Evolutionary conservation across 2,113 vertebrate genomes (phyloP), one percentile per base, ranked within the genome.

Genomic region (Ochotona curzoniae): DNA sequence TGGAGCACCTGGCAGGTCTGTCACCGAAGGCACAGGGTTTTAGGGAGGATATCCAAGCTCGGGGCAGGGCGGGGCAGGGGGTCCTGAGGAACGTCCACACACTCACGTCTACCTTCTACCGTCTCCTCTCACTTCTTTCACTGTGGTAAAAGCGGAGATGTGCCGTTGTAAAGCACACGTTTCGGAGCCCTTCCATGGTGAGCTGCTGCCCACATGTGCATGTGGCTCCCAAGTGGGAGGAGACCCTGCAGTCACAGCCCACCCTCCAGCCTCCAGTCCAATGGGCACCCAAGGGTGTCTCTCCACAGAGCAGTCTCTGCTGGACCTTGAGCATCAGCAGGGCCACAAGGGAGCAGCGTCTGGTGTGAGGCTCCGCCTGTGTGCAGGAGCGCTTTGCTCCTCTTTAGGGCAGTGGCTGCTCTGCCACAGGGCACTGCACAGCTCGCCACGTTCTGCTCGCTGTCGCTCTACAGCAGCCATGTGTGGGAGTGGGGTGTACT

Each of bases 301-400:
- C 66, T n/a, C 18, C 32, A 4, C 1, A 11, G 17, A 38, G 7
- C 4, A 5, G 28, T 28, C 71, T 26, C 4, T 14, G 30, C 51
- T 28, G 47, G 66, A 63, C 73, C 5, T 32, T 54, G 61, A 23
- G 1, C 0, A 5, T 15, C 8, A 3, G n/a, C 0, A 12, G 60
- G 4, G 21, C n/a, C 63, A 0, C 0, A 0, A 2, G 4, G 0
- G 8, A 0, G 35, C 7, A 38, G 12, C 88, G 69, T 70, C 54
- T 57, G 54, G 54, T 49, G 3, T 18, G n/a, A 20, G 49, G 18
- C 71, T 35, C 54, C 12, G 15, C 61, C 5, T 2, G 2, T 20
- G 38, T 4, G 12, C 0, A 54, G 25, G 47, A 4, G 5, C 1
- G 6, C 69, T 11, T 26, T 15, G 1, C 7, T 76, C 61, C 28